Conservation (phyloP, 2,113 vertebrate species). For the Engraulis encrasicolus region DNA sequence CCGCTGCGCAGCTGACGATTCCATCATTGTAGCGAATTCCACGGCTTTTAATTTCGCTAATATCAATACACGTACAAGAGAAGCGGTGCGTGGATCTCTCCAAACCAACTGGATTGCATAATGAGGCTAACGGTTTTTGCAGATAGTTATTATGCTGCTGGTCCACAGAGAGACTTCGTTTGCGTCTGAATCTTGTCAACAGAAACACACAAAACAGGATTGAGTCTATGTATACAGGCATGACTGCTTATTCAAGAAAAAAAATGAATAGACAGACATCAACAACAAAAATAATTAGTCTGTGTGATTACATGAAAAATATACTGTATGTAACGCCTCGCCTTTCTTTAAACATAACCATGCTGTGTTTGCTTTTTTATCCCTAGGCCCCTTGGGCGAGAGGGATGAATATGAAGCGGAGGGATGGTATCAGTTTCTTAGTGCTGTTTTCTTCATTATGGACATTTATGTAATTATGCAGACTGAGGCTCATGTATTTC, state of each 20-base stretch:
- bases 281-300: background rate
- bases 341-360: background rate
- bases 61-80: constrained; percentile 7
- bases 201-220: background rate
- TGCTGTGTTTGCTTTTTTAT: background rate
- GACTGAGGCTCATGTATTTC: background rate
- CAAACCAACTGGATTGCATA: constrained; percentile 77
- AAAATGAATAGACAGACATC: background rate
- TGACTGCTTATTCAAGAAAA: constrained; percentile 4
- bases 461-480: background rate
- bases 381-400: background rate
- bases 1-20: constrained; percentile 97
- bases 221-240: background rate
- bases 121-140: constrained; percentile 86
- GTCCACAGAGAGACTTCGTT: constrained; percentile 2
- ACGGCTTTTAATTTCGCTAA: constrained; percentile 18
- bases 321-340: background rate
- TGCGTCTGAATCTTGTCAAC: constrained; percentile 18
- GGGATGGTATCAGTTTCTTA: background rate
- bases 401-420: background rate
- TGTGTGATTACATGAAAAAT: background rate
- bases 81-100: background rate
- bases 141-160: constrained; percentile 51
- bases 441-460: constrained; percentile 5
- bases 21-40: constrained; percentile 91